A percentile compares a stretch with the other conserved stretches of the same genome.
phyloP scores from a whole-genome alignment of 2,888 invertebrate species.

The Aspidapion aeneum region DNA sequence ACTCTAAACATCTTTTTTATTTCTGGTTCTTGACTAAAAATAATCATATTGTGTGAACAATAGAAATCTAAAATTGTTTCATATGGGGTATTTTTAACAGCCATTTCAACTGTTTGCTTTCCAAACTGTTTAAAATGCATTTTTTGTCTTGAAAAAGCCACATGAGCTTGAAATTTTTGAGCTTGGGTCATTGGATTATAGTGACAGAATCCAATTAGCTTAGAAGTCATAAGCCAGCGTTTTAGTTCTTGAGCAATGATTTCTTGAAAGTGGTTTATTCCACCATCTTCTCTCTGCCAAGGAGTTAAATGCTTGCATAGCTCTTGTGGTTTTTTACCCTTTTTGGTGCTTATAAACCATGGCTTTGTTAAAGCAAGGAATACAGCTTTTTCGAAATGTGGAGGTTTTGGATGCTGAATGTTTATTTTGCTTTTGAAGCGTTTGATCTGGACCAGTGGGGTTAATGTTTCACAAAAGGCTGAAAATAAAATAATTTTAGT shows the following conservation, averaged over 20 bases:
- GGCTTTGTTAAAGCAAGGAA: conserved; percentile 65
- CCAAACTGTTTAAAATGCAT: conserved; percentile 69
- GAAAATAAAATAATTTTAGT: conserved; percentile 24
- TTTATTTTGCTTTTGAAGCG: conserved; percentile 75
- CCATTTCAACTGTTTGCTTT: conserved; percentile 60
- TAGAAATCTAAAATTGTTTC: conserved; percentile 63
- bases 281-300: conserved; percentile 34
- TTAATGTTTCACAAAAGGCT: conserved; percentile 30
- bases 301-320: conserved; percentile 49
- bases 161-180: conserved; percentile 61
- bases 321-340: conserved; percentile 48
- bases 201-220: conserved; percentile 70
- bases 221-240: conserved; percentile 67
- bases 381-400: conserved; percentile 66
- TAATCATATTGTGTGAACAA: conserved; percentile 59
- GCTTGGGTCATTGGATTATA: conserved; percentile 66
- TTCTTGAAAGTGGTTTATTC: conserved; percentile 66
- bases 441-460: conserved; percentile 50
- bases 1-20: conserved; percentile 60
- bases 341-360: conserved; percentile 51
- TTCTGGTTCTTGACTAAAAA: conserved; percentile 68
- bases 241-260: conserved; percentile 70
- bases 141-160: conserved; percentile 60
- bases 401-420: conserved; percentile 66
- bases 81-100: conserved; percentile 64